Evolutionary conservation across 2,113 vertebrate species (phyloP).

Genomic region (Sterrhoptilus dennistouni): DNA sequence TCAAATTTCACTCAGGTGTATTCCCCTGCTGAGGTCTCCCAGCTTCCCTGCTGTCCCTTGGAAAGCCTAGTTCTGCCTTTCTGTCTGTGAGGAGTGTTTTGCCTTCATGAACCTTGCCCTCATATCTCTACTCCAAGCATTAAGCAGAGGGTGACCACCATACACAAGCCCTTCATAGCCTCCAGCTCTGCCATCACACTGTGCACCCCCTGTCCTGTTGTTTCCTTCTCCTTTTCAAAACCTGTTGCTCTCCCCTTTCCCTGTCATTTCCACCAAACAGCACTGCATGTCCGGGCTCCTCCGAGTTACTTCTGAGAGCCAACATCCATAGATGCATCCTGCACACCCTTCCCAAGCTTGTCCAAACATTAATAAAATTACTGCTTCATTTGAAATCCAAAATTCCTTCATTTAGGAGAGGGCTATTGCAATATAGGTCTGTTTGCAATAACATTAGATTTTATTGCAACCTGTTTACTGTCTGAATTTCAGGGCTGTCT

Average conservation of each 20-base stretch:
- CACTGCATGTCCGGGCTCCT: not conserved
- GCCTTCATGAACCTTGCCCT: not conserved
- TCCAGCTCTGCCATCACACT: not conserved
- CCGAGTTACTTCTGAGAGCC: not conserved
- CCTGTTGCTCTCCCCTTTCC: not conserved
- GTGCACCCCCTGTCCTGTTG: not conserved
- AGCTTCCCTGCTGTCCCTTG: not conserved
- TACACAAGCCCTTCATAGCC: not conserved
- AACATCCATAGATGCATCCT: not conserved
- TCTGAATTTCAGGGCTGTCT: not conserved
- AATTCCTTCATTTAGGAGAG: not conserved
- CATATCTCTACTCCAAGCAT: fast-evolving
- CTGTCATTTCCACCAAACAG: not conserved
- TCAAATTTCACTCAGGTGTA: not conserved
- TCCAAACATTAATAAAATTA: not conserved
- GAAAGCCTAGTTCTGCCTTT: not conserved
- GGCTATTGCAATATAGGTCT: not conserved
- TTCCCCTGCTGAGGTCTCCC: not conserved
- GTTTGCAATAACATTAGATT: not conserved
- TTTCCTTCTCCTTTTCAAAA: not conserved
- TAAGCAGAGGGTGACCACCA: not conserved
- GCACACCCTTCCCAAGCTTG: not conserved
- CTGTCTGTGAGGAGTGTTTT: not conserved
- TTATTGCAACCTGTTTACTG: not conserved
- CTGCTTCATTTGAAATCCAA: not conserved